Evolutionary conservation across 2,888 invertebrate genomes (phyloP), one percentile per base, ranked within the genome.

Genomic region (Synergus umbraculus): DNA sequence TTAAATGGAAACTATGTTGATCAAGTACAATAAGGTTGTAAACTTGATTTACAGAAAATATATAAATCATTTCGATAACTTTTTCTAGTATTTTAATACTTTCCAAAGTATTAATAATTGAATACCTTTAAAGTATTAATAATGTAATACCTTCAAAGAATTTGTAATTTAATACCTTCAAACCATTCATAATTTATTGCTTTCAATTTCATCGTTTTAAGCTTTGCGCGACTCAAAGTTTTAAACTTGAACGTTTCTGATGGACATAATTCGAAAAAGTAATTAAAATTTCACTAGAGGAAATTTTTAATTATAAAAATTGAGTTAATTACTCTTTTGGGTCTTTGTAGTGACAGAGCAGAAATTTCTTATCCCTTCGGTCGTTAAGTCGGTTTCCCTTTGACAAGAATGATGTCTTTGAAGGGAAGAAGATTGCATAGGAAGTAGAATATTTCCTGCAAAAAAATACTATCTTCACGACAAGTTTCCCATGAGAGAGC

Each of bases 381-480:
- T 54, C 9, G 54, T 9, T 54, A 8, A n/a, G 5, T 54, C n/a
- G 2, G 8, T 54, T n/a, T 9, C n/a, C 3, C 9, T n/a, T 54
- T 54, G 8, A 54, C 8, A 54, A n/a, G 15, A n/a, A 7, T 54
- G 2, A 54, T 54, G 8, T 8, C n/a, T 41, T 65, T 65, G n/a
- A 41, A 13, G 41, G 15, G 43, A 15, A 65, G 0, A 43, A 5
- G 0, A 65, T 18, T n/a, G 37, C 41, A 65, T 7, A n/a, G 9
- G n/a, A 0, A 18, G 10, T 43, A 10, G 58, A 10, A 58, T 58
- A 58, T 58, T 49, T 69, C 15, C 9, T 29, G 9, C 13, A 37
- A 37, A 73, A 73, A 73, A 58, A 73, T 73, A 15, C 37, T 58
- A 18, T 58, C n/a, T 18, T 49, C 9, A 54, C n/a, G 49, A 73